Evolutionary conservation across 2,113 vertebrate genomes (phyloP), one percentile per base, ranked within the genome.

Genomic region (Beaufortia kweichowensis): DNA sequence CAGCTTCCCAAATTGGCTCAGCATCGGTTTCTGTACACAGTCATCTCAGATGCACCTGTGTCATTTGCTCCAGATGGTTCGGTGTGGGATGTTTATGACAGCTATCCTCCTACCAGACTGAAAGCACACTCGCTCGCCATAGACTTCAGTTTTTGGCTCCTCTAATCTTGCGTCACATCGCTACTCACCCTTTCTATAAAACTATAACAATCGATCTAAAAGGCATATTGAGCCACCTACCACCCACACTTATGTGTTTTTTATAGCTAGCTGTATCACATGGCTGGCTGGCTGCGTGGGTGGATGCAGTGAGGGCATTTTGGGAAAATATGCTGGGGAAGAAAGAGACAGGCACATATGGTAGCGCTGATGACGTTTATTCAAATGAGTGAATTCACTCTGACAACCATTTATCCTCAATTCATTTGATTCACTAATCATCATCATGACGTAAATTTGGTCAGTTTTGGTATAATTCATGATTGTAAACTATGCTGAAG

Each of bases 231-330:
- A 23, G 41, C 21, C 55, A 39, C 26, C 29, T 59, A 17, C 46
- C 72, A 59, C 72, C 61, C 72, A 63, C 57, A 75, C n/a, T 55
- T 48, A 24, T 23, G 11, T 33, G 21, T 3, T 71, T 64, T 62
- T 39, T 63, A 57, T 57, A 23, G 2, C 64, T 46, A 63, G 60
- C 66, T 15, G 10, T 56, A 41, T 56, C 64, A 69, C 14, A 24
- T 65, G 74, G 28, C 50, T 69, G 48, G 19, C 48, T 71, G 59
- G 56, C 41, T 53, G 28, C 26, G 48, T 35, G 60, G 67, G 57
- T 60, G 70, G 62, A 66, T 67, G 69, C 9, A 55, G 39, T 61
- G 29, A 11, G 31, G 24, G 28, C 23, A 8, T 69, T 76, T 33
- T 21, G 57, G n/a, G 33, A 69, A 80, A 70, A 35, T 63, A 48